Conservation (phyloP, 2,888 invertebrate genomes). For the Acrobasis repandana region DNA sequence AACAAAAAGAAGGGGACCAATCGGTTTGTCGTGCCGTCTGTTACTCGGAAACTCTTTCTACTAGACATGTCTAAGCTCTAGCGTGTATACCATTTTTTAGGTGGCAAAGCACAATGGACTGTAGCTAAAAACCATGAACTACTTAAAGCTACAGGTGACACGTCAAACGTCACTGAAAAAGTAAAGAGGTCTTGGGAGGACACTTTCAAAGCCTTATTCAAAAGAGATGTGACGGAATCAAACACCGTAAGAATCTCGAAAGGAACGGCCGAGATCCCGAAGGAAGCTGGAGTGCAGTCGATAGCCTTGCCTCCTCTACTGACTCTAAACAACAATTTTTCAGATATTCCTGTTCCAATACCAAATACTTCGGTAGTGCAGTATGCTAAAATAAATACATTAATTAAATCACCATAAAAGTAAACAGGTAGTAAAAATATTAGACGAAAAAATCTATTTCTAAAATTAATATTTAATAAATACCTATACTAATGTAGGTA, state of each 20-base stretch:
- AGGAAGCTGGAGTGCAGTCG: conserved; percentile 57
- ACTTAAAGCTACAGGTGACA: neutral
- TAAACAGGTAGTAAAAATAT: neutral
- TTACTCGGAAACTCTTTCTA: too few species aligned
- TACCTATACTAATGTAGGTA: too few species aligned
- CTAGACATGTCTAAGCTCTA: too few species aligned
- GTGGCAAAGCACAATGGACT: neutral
- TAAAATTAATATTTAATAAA: too few species aligned
- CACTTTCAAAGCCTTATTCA: conserved; percentile 34
- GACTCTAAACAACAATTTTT: conserved; percentile 60
- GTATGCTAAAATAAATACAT: conserved; percentile 66
- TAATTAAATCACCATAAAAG: conserved; percentile 35
- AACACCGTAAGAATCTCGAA: conserved; percentile 49
- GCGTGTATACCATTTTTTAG: neutral
- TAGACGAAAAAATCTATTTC: too few species aligned
- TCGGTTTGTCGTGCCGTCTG: too few species aligned
- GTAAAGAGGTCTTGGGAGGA: conserved; percentile 30
- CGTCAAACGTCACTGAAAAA: neutral
- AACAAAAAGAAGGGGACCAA: too few species aligned
- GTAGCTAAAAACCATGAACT: neutral
- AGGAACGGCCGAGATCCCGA: conserved; percentile 57
- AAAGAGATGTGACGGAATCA: conserved; percentile 37
- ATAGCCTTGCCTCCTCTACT: conserved; percentile 61
- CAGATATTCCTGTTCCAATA: conserved; percentile 67
- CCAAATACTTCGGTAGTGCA: conserved; percentile 70